Evolutionary conservation across 2,888 invertebrate species (phyloP), one percentile per base, ranked within the genome.

Genomic region (Epiblema foenella): DNA sequence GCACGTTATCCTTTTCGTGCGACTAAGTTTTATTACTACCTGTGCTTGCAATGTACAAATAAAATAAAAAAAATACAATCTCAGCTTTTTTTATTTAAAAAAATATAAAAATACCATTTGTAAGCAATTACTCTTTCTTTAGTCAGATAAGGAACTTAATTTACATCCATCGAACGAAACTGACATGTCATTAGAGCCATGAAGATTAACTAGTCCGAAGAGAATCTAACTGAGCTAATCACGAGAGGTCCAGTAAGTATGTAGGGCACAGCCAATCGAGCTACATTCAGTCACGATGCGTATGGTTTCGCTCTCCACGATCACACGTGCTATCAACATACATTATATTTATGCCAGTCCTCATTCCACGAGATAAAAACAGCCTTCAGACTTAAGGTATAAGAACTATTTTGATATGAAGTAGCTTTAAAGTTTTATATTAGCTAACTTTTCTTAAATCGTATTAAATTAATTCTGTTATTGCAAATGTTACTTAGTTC

Each of bases 261-360:
- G 60, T 67, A 51, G 71, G 71, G n/a, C 71, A 62, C n/a, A 10
- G 24, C 49, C 71, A 71, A 67, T 71, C 56, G 62, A 29, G 51
- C 60, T 62, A 71, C 66, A 71, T 71, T 56, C 71, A 67, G 62
- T 71, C 71, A 71, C 71, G 71, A 71, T 51, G 42, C 46, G 60
- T 42, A 52, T 56, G 39, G 60, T 62, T 62, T 71, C 56, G 60
- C 57, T 67, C 29, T 71, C 65, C 71, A 67, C 54, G 54, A 68
- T 51, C 29, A 59, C 37, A 67, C 66, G 71, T 71, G 56, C 18
- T 18, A 62, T 49, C 49, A 57, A 60, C 60, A 39, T 71, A 71
- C 52, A 60, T 4, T 18, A 42, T 39, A 65, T n/a, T 39, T 65
- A 42, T 65, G 29, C 12, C 8, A 0, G 1, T 24, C 12, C 42